Percentiles rank a stretch among this genome's conserved stretches.
phyloP scores from a whole-genome alignment of 1,140 invertebrate genomes.

The Drosophila nasuta region DNA sequence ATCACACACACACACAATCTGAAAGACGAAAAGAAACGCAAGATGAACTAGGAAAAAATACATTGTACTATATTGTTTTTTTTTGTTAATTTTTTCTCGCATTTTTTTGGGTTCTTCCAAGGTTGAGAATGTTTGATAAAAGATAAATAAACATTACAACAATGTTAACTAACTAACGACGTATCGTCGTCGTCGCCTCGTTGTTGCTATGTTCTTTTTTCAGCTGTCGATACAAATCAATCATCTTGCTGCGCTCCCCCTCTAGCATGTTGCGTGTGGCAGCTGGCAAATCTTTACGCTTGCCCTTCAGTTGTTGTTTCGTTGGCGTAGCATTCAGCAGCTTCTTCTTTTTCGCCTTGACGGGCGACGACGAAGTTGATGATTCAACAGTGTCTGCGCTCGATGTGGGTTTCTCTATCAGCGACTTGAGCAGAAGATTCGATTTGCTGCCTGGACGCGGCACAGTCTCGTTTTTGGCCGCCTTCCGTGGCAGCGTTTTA shows the following conservation, averaged over 20 bases:
- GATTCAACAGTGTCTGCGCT: neutral
- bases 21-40: slow-evolving; percentile 1
- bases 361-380: neutral
- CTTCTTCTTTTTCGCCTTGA: slow-evolving; percentile 22
- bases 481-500: slow-evolving; percentile 85
- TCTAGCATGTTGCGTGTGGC: slow-evolving; percentile 87
- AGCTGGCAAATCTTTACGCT: slow-evolving; percentile 86
- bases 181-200: neutral
- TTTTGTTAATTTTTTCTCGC: neutral
- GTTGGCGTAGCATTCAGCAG: slow-evolving; percentile 33
- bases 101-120: slow-evolving; percentile 7
- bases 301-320: slow-evolving; percentile 85
- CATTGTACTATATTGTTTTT: slow-evolving; percentile 43
- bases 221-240: slow-evolving; percentile 86
- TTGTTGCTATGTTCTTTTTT: slow-evolving; percentile 82
- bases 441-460: slow-evolving; percentile 86
- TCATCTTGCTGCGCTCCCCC: slow-evolving; percentile 86
- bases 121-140: slow-evolving; percentile 32
- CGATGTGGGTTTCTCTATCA: slow-evolving; percentile 48
- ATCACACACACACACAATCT: neutral
- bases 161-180: slow-evolving; percentile 23
- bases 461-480: slow-evolving; percentile 73
- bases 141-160: slow-evolving; percentile 46
- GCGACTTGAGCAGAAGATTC: slow-evolving; percentile 86
- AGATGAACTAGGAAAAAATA: slow-evolving; percentile 15